Percentiles rank a stretch among this genome's conserved stretches.
These are phyloP conservation scores for Caenorhabditis sp. DNA, from an alignment of 2,888 invertebrate species.

Conservation along the genomic window DNA sequence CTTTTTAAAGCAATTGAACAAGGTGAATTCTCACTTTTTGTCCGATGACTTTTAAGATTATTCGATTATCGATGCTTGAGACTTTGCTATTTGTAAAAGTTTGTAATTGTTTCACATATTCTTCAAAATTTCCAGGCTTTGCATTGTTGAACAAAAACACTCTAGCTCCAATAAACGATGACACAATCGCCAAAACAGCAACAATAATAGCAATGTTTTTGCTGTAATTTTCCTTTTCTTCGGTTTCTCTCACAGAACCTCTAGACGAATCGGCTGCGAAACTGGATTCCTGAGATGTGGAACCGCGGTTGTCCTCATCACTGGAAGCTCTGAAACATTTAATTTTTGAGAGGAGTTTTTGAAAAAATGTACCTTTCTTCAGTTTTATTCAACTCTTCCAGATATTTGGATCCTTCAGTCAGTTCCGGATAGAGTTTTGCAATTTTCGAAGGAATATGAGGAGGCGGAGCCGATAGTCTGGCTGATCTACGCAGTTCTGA, in stretches of 20 bases:
- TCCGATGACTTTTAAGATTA: conserved; percentile 15
- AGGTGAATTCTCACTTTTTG: conserved; percentile 6
- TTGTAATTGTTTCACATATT: conserved; percentile 2
- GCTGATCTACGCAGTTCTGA: neutral
- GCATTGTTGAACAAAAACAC: conserved; percentile 2
- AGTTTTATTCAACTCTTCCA: neutral
- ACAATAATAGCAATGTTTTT: neutral
- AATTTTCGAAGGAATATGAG: neutral
- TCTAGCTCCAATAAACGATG: neutral
- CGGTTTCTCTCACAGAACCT: too few relatives aligned
- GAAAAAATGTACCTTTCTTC: neutral
- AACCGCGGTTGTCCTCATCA: conserved; percentile 17
- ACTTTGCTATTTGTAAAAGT: neutral
- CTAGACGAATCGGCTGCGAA: neutral
- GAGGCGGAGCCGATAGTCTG: conserved; percentile 6
- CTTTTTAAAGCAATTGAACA: too few relatives aligned
- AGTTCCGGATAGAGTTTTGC: conserved; percentile 14
- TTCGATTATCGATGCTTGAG: conserved; percentile 14
- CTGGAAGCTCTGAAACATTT: neutral
- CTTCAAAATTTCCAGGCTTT: conserved; percentile 8
- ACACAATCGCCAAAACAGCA: neutral
- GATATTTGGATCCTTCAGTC: neutral
- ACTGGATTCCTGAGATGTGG: conserved; percentile 11
- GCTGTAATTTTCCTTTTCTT: conserved; percentile 4
- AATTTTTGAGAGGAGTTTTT: neutral